These are phyloP conservation scores for Blastobasis adustella DNA, from an alignment of 2,888 invertebrate species.

Conservation along the genomic window DNA sequence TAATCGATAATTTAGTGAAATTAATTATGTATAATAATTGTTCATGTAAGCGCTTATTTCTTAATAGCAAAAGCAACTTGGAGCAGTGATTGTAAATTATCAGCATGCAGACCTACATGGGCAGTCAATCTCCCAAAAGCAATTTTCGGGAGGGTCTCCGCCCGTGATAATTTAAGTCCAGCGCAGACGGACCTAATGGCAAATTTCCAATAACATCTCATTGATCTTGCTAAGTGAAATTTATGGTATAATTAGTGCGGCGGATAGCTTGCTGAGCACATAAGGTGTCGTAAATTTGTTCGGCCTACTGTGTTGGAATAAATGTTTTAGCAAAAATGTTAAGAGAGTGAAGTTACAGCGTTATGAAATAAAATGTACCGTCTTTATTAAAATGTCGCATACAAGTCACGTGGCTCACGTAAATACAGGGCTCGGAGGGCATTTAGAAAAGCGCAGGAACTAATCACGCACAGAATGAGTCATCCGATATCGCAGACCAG, in stretches of 20 bases:
- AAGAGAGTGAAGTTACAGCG: no score
- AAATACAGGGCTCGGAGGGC: conserved; percentile 17
- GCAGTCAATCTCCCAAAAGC: conserved; percentile 7
- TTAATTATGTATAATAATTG: no score
- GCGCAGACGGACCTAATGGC: conserved; percentile 42
- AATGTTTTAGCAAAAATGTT: neutral
- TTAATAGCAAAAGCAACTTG: no score
- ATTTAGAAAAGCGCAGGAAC: conserved; percentile 55
- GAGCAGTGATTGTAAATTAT: no score
- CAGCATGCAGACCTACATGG: no score
- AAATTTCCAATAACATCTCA: conserved; percentile 65
- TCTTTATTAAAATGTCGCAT: no score
- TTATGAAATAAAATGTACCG: no score
- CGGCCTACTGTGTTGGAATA: conserved; percentile 12
- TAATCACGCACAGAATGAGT: conserved; percentile 67
- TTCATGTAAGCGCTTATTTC: no score
- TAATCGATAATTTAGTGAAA: no score
- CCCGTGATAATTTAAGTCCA: conserved; percentile 29
- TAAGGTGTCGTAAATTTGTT: conserved; percentile 43
- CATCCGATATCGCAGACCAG: conserved; percentile 69
- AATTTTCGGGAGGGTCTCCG: conserved; percentile 12
- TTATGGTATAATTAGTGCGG: conserved; percentile 68
- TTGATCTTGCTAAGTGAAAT: conserved; percentile 70
- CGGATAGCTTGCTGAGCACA: conserved; percentile 49
- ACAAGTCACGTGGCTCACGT: neutral